Percentiles rank a stretch among this genome's conserved stretches.
phyloP scores from a whole-genome alignment of 2,797 vertebrate genomes.

The Peromyscus attwateri region DNA sequence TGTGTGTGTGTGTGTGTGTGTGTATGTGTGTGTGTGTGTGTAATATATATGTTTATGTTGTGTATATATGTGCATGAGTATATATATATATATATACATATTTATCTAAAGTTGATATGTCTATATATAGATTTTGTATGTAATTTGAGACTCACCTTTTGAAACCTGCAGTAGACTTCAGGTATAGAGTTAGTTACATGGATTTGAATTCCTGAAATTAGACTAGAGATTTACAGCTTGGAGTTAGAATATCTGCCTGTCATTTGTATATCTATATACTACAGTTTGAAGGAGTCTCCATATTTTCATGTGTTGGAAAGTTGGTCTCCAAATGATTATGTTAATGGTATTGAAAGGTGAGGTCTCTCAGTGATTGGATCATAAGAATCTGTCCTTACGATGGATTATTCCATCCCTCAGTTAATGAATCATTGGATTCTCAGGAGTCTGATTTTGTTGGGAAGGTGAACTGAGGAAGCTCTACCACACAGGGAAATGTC shows the following conservation, averaged over 20 bases:
- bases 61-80: background rate
- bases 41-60: background rate
- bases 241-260: background rate
- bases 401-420: background rate
- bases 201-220: background rate
- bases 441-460: background rate
- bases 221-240: background rate
- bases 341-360: background rate
- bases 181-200: background rate
- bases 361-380: background rate
- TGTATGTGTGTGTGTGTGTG: too few relatives aligned
- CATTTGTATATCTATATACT: background rate
- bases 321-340: background rate
- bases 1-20: too few relatives aligned
- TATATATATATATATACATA: background rate
- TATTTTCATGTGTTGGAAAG: background rate
- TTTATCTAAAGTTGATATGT: background rate
- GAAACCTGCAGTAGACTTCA: background rate
- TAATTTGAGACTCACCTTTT: slow-evolving; percentile 6
- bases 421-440: background rate
- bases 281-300: background rate
- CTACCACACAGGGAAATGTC: too few relatives aligned
- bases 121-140: background rate
- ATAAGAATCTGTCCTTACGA: background rate
- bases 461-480: background rate